These are phyloP conservation scores for Euclidia mi DNA, from an alignment of 2,888 invertebrate species.

Conservation along the genomic window DNA sequence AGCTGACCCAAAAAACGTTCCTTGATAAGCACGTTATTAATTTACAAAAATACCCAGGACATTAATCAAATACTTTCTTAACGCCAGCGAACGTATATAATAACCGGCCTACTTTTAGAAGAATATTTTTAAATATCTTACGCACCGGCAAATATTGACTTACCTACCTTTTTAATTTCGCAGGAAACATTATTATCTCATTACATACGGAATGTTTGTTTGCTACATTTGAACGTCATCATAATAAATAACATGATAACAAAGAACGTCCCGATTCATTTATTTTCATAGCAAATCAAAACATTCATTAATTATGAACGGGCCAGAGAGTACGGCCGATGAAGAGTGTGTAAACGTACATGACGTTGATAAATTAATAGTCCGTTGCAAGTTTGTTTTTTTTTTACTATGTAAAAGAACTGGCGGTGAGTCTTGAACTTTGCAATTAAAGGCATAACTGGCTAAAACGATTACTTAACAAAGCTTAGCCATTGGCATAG, in stretches of 20 bases:
- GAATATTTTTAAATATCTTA: conserved; percentile 1
- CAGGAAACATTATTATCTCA: conserved; percentile 27
- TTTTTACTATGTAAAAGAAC: conserved; percentile 32
- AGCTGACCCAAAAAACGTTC: conserved; percentile 6
- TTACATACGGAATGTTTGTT: conserved; percentile 32
- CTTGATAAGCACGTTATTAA: conserved; percentile 16
- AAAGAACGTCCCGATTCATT: conserved; percentile 68
- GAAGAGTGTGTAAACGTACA: conserved; percentile 51
- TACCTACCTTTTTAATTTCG: conserved; percentile 29
- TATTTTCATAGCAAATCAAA: conserved; percentile 52
- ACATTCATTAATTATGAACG: conserved; percentile 49
- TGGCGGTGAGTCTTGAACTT: too few relatives aligned
- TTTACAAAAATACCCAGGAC: conserved; percentile 12
- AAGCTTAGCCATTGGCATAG: too few relatives aligned
- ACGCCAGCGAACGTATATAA: conserved; percentile 3
- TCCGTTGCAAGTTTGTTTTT: conserved; percentile 37
- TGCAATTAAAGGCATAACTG: too few relatives aligned
- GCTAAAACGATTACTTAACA: too few relatives aligned
- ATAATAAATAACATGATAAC: conserved; percentile 59
- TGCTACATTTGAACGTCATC: conserved; percentile 45
- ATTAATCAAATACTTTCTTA: conserved; percentile 20
- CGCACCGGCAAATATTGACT: background rate
- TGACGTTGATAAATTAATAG: conserved; percentile 52
- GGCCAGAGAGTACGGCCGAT: conserved; percentile 54
- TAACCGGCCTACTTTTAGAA: conserved; percentile 1